These are phyloP conservation scores for Arvicanthis niloticus DNA, from an alignment of 2,113 vertebrate species.

Conservation along the genomic window DNA sequence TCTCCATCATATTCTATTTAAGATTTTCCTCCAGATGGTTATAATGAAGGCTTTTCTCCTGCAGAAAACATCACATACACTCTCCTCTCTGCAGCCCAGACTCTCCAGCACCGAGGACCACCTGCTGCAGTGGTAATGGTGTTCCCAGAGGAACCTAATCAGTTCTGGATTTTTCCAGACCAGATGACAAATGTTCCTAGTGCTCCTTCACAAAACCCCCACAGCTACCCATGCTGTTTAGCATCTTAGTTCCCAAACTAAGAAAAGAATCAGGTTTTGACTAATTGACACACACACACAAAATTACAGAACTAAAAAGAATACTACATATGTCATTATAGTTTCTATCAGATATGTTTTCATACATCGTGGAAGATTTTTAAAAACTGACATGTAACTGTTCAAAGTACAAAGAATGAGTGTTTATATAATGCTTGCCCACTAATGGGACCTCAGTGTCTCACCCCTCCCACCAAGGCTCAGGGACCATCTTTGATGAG, in stretches of 20 bases:
- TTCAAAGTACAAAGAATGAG: background rate
- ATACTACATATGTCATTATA: background rate
- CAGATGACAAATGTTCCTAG: conserved; percentile 8
- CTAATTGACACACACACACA: background rate
- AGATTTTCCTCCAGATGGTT: conserved; percentile 20
- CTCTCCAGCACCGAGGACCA: background rate
- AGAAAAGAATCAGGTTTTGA: conserved; percentile 35
- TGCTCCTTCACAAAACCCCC: conserved; percentile 21
- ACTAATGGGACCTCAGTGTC: background rate
- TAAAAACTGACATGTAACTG: background rate
- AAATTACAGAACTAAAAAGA: background rate
- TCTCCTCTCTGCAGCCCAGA: background rate
- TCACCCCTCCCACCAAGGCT: background rate
- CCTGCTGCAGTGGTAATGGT: accelerated
- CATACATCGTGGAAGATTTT: background rate
- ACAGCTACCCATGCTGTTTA: background rate
- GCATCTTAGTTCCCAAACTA: conserved; percentile 14
- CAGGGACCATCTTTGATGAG: background rate
- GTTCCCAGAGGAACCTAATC: background rate
- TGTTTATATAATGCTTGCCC: background rate
- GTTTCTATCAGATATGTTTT: background rate
- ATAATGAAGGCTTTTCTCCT: background rate
- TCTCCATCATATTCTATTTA: conserved; percentile 5
- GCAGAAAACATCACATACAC: background rate
- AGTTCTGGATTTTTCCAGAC: background rate